Evolutionary conservation across 1,140 invertebrate genomes (phyloP).

Genomic region (Lamellibrachia luymesi): DNA sequence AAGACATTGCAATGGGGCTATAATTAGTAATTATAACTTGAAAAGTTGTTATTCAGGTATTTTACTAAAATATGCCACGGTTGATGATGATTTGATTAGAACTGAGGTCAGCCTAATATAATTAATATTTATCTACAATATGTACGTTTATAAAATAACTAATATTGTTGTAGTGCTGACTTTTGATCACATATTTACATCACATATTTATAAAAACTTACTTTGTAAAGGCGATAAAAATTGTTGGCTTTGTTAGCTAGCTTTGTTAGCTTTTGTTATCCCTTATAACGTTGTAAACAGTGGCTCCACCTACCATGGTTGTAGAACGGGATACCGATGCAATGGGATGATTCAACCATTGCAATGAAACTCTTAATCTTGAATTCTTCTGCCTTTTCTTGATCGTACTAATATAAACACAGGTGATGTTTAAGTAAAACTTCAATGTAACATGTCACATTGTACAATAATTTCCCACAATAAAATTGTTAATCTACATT

Average conservation of each 20-base stretch:
- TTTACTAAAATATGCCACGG: too few relatives aligned
- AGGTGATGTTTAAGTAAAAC: neutral
- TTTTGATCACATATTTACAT: neutral
- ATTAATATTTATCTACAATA: neutral
- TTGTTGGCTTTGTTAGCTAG: too few relatives aligned
- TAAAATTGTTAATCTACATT: neutral
- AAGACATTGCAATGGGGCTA: too few relatives aligned
- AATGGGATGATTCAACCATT: slow-evolving; percentile 41
- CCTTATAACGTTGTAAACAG: neutral
- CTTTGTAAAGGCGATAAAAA: too few relatives aligned
- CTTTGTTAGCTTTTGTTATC: neutral
- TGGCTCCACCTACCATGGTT: slow-evolving; percentile 13
- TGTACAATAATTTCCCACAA: neutral
- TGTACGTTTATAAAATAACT: neutral
- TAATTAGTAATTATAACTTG: too few relatives aligned
- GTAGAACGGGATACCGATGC: slow-evolving; percentile 46
- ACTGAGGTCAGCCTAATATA: too few relatives aligned
- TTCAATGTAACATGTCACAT: neutral
- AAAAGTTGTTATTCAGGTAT: too few relatives aligned
- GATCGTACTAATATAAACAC: slow-evolving; percentile 37
- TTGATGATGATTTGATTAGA: too few relatives aligned
- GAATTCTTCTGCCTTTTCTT: slow-evolving; percentile 50
- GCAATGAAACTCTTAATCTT: slow-evolving; percentile 47
- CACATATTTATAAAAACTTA: too few relatives aligned
- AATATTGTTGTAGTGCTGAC: neutral